Conservation (phyloP, 2,888 invertebrate species). For the Scrobipalpa costella region DNA sequence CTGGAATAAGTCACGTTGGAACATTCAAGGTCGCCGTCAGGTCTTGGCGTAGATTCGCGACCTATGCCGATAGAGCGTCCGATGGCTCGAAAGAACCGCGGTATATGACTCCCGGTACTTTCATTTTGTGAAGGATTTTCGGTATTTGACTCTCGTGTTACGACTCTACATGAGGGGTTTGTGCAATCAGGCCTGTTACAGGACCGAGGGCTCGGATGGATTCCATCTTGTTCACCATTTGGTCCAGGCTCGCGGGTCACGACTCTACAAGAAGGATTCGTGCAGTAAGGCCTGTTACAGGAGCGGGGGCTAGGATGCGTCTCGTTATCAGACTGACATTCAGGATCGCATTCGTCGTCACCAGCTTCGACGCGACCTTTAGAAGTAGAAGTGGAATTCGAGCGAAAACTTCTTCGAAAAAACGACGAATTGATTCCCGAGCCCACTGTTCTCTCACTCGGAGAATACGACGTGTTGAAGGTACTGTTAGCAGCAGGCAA, state of each 20-base stretch:
- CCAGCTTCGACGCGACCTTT: background rate
- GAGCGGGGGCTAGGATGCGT: background rate
- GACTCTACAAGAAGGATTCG: background rate
- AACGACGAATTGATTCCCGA: background rate
- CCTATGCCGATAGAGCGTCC: conserved; percentile 28
- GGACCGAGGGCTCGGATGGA: background rate
- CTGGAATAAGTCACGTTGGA: background rate
- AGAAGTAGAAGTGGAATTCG: conserved; percentile 28
- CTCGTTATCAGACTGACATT: background rate
- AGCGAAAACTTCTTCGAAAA: conserved; percentile 20
- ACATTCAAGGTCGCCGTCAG: conserved; percentile 2
- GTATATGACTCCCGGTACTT: too few relatives aligned
- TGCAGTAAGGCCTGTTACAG: background rate
- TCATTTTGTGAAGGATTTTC: background rate
- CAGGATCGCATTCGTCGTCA: background rate
- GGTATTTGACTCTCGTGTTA: background rate
- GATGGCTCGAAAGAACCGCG: background rate
- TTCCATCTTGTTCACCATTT: background rate
- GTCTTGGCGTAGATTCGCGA: conserved; percentile 8
- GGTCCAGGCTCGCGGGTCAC: background rate
- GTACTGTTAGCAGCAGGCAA: conserved; percentile 57
- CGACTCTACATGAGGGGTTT: background rate
- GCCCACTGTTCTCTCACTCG: conserved; percentile 26
- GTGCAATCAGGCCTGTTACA: background rate
- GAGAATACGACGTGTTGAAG: conserved; percentile 34